A percentile compares a stretch with the other conserved stretches of the same genome.
Conservation (phyloP, 2,888 invertebrate species). For the Eugnorisma glareosa region DNA sequence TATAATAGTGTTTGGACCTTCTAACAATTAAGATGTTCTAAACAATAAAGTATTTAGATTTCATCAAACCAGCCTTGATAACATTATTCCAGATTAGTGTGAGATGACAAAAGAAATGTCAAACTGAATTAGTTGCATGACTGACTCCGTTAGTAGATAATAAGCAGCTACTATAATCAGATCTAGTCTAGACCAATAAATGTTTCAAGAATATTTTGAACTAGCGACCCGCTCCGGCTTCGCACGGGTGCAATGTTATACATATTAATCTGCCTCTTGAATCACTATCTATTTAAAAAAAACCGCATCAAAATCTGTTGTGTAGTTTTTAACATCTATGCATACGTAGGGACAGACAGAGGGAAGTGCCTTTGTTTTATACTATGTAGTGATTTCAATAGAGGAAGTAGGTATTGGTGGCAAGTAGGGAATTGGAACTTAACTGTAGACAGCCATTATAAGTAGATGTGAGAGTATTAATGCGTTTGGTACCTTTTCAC, state of each 20-base stretch:
- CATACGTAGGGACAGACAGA: too few relatives aligned
- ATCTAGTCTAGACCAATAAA: neutral
- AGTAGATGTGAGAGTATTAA: neutral
- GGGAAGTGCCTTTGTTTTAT: too few relatives aligned
- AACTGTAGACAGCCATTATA: neutral
- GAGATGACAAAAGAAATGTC: neutral
- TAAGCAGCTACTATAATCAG: neutral
- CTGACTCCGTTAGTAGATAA: neutral
- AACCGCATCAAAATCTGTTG: too few relatives aligned
- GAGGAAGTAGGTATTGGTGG: neutral
- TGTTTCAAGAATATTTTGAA: neutral
- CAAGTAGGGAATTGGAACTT: neutral
- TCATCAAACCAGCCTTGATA: neutral
- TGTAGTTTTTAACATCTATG: too few relatives aligned
- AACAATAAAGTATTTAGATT: neutral
- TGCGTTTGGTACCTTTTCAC: neutral
- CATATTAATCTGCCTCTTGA: too few relatives aligned
- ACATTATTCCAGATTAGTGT: neutral
- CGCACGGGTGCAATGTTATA: too few relatives aligned
- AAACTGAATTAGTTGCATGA: neutral
- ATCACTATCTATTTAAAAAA: too few relatives aligned
- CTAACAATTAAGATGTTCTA: neutral
- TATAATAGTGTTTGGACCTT: conserved; percentile 21
- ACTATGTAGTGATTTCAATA: too few relatives aligned
- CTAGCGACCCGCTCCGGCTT: too few relatives aligned